phyloP scores from a whole-genome alignment of 1,140 invertebrate genomes.

The Listronotus oregonensis region DNA sequence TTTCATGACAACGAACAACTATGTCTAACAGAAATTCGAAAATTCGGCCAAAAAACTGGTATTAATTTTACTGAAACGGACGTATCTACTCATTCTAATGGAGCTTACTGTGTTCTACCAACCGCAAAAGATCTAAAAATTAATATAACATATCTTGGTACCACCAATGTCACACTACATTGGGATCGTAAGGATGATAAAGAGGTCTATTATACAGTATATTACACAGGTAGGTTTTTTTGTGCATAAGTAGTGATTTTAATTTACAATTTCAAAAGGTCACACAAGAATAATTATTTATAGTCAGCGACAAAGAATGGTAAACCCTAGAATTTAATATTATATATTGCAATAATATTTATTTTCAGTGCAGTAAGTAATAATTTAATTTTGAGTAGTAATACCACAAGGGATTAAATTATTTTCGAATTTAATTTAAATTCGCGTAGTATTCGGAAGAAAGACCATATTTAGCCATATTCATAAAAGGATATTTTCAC shows the following conservation, averaged over 20 bases:
- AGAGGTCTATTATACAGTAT: constrained; percentile 82
- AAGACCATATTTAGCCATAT: too few relatives aligned
- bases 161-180: constrained; percentile 54
- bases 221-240: constrained; percentile 65
- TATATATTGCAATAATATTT: too few relatives aligned
- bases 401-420: too few relatives aligned
- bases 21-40: constrained; percentile 69
- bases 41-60: constrained; percentile 56
- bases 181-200: constrained; percentile 73
- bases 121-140: constrained; percentile 58
- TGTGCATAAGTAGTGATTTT: too few relatives aligned
- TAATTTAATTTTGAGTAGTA: too few relatives aligned
- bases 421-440: too few relatives aligned
- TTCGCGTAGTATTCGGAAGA: too few relatives aligned
- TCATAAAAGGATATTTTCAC: too few relatives aligned
- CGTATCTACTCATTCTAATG: constrained; percentile 69
- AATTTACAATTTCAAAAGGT: constrained; percentile 55
- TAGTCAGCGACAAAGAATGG: too few relatives aligned
- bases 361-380: too few relatives aligned
- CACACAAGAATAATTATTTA: neutral
- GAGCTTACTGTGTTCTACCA: constrained; percentile 63
- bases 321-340: too few relatives aligned
- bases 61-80: constrained; percentile 46
- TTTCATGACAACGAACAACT: constrained; percentile 80
- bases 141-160: constrained; percentile 44